Evolutionary conservation across 2,888 invertebrate species (phyloP), one percentile per base, ranked within the genome.

Genomic region (Panorpa germanica): DNA sequence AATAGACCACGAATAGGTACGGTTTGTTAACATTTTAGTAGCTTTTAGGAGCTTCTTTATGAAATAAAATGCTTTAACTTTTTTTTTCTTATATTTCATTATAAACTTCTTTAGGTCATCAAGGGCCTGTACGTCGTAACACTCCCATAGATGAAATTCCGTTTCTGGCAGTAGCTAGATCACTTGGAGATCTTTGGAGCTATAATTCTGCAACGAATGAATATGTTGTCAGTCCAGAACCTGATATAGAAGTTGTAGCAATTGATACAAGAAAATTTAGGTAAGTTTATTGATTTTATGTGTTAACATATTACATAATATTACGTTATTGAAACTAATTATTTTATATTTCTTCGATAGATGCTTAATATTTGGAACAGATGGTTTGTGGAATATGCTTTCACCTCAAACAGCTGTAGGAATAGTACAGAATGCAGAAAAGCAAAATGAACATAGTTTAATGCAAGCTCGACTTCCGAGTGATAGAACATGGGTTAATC

Each of bases 141-240:
- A 91, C 91, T 0, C 76, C 75, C 2, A 83, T 85, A 45, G 90
- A 91, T 52, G 85, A 85, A 52, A 88, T 93, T 44, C 91, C 93
- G 0, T 93, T 93, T 48, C 58, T 98, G 39, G 95, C 96, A 2
- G 93, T 98, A 9, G 95, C 96, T 2, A 65, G 96, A 43, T 88
- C 93, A 20, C 58, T 96, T 26, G 96, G 95, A 27, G 96, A 96
- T 53, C 62, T 98, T 10, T 98, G 96, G 96, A 93, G 93, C 44
- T 95, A 90, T 52, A 93, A 95, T 57, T 78, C 81, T 3, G 72
- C 73, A 34, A 70, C 75, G 41, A 76, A 90, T 51, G 77, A 82
- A 51, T 98, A 90, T 56, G 80, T 93, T 11, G 95, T 98, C n/a
- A 91, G 91, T 17, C 96, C 96, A 0, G 88, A 88, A 52, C 96